Conservation (phyloP, 2,888 invertebrate genomes). For the Rugalucina vietnamica region DNA sequence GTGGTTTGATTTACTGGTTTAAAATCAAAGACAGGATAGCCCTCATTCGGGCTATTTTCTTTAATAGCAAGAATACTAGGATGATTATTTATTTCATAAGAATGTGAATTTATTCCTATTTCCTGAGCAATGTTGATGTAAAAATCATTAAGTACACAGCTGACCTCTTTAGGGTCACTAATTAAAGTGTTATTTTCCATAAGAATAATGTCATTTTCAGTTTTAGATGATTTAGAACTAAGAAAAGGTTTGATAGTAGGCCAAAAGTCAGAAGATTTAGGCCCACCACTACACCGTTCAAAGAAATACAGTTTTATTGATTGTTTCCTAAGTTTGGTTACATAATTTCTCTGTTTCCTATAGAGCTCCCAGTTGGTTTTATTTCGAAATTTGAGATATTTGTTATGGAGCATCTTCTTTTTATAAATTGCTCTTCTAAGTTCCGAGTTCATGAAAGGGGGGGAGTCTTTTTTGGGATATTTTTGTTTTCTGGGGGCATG, state of each 20-base stretch:
- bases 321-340: conserved; percentile 9
- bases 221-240: background rate
- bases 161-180: background rate
- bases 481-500: background rate
- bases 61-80: background rate
- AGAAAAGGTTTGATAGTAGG: conserved; percentile 4
- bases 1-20: background rate
- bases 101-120: background rate
- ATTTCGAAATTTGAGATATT: no score
- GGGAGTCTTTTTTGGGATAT: background rate
- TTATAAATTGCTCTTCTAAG: conserved; percentile 13
- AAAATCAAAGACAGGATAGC: background rate
- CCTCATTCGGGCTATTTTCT: background rate
- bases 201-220: background rate
- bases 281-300: background rate
- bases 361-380: conserved; percentile 14
- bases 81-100: background rate
- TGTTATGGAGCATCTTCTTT: background rate
- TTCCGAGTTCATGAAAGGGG: conserved; percentile 13
- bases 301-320: background rate
- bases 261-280: conserved; percentile 1
- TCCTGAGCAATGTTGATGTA: background rate
- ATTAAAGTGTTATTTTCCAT: background rate
- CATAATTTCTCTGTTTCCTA: conserved; percentile 6
- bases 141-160: background rate